Conservation (phyloP, 2,113 vertebrate species). For the mouse (Mus musculus) region DNA sequence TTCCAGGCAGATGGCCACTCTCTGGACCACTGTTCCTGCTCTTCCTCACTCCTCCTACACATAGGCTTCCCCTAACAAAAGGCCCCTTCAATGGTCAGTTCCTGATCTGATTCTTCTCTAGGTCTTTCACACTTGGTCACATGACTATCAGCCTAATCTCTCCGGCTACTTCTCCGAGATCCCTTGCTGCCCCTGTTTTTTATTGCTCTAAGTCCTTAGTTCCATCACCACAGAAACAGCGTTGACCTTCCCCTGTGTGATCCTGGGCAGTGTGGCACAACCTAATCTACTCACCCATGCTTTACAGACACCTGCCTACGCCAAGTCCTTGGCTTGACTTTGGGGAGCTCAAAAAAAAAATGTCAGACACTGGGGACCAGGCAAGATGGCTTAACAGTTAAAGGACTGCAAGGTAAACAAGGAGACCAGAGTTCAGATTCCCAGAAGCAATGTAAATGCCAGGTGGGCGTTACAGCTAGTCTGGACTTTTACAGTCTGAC, state of each 20-base stretch:
- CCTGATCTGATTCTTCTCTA: not conserved
- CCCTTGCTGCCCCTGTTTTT: not conserved
- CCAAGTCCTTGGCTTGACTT: not conserved
- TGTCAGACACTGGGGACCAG: not conserved
- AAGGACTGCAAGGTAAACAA: not conserved
- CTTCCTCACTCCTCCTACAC: not conserved
- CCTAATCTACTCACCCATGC: not conserved
- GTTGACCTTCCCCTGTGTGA: not conserved
- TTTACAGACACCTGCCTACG: not conserved
- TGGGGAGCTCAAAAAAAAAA: not conserved
- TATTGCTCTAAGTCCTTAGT: not conserved
- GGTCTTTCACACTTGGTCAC: not conserved
- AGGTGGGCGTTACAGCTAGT: not conserved
- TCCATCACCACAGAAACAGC: not conserved
- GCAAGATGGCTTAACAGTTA: too few relatives aligned
- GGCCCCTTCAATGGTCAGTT: not conserved
- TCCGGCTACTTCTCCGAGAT: not conserved
- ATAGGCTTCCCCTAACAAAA: not conserved
- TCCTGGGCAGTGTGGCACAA: not conserved
- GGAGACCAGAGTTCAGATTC: not conserved
- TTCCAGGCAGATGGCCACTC: not conserved
- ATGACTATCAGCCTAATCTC: not conserved
- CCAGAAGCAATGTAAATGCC: not conserved
- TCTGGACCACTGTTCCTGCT: not conserved
- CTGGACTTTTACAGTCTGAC: not conserved